Conservation (phyloP, 2,113 vertebrate species). For the Chroicocephalus ridibundus region DNA sequence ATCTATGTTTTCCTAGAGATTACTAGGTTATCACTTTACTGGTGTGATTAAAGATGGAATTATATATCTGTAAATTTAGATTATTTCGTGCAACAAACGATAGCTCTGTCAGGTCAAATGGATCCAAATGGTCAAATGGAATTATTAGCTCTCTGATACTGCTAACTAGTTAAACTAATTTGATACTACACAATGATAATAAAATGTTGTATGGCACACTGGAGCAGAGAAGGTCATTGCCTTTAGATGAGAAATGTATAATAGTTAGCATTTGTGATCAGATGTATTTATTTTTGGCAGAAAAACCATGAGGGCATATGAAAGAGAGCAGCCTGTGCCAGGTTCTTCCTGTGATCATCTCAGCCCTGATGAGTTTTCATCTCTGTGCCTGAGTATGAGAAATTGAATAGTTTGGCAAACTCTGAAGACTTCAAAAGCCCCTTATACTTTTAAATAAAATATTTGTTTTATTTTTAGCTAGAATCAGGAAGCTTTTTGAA, state of each 20-base stretch:
- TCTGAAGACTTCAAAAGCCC: constrained; percentile 30
- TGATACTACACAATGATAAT: neutral
- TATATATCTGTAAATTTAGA: neutral
- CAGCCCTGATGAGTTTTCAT: constrained; percentile 50
- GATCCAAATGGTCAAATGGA: neutral
- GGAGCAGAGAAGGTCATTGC: constrained; percentile 7
- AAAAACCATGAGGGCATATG: constrained; percentile 38
- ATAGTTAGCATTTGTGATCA: constrained; percentile 36
- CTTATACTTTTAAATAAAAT: constrained; percentile 30
- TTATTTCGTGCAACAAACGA: neutral
- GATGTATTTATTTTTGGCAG: constrained; percentile 58
- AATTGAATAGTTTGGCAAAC: constrained; percentile 50
- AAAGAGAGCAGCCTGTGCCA: constrained; percentile 50
- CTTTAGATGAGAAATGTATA: constrained; percentile 55
- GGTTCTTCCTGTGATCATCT: constrained; percentile 61
- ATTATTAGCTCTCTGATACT: neutral
- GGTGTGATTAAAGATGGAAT: neutral
- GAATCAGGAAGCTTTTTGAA: neutral
- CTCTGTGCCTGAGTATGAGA: constrained; percentile 33
- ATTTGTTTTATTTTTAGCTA: constrained; percentile 42
- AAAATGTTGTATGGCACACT: neutral
- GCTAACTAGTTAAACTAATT: constrained; percentile 2
- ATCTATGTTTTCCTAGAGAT: neutral
- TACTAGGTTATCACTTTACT: neutral
- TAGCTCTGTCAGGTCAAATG: neutral